Evolutionary conservation across 2,888 invertebrate species (phyloP).

Genomic region (Drosophila emarginata): DNA sequence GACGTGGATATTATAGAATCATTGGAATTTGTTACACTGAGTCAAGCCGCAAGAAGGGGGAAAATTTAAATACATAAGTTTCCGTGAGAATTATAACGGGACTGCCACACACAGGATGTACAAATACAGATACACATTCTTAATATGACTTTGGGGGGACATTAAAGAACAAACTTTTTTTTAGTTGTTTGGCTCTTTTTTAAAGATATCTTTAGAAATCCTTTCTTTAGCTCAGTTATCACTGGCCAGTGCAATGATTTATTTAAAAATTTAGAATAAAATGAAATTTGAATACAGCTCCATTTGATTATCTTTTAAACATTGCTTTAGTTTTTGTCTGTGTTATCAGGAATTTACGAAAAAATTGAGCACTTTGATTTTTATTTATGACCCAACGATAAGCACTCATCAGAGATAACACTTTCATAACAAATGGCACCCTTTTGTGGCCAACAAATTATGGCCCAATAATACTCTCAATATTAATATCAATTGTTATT

Average conservation of each 20-base stretch:
- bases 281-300: constrained; percentile 41
- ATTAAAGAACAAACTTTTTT: not conserved
- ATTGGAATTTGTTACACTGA: constrained; percentile 65
- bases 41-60: constrained; percentile 12
- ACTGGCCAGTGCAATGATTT: constrained; percentile 46
- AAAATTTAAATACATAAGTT: constrained; percentile 30
- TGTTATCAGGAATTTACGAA: not conserved
- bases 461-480: constrained; percentile 72
- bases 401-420: constrained; percentile 11
- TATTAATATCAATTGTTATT: constrained; percentile 77
- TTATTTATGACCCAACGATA: constrained; percentile 16
- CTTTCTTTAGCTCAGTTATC: constrained; percentile 43
- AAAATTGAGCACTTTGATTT: not conserved
- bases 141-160: constrained; percentile 30
- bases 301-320: constrained; percentile 42
- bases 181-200: not conserved
- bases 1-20: constrained; percentile 55
- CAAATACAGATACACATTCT: constrained; percentile 1
- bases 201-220: constrained; percentile 32
- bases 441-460: constrained; percentile 45
- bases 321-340: constrained; percentile 24
- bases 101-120: constrained; percentile 55
- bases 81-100: constrained; percentile 58
- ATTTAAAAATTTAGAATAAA: constrained; percentile 63
- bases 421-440: constrained; percentile 16